phyloP scores from a whole-genome alignment of 2,113 vertebrate species.

The Ochotona princeps region DNA sequence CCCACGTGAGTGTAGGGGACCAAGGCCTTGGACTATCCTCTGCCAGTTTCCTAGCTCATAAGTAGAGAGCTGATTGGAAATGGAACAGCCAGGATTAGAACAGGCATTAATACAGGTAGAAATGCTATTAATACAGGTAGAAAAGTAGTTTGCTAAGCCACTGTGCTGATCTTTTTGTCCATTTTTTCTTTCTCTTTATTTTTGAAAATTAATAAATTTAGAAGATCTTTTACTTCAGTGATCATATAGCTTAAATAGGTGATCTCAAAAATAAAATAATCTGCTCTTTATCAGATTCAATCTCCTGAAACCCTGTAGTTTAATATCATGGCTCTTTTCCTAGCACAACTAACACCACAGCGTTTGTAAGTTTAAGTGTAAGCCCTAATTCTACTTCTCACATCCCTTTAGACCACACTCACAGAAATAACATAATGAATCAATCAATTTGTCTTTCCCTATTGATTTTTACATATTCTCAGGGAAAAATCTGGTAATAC shows the following conservation, averaged over 20 bases:
- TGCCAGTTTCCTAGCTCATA: too few species aligned
- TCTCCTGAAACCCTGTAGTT: not conserved
- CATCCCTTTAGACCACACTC: not conserved
- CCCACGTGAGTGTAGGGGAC: too few species aligned
- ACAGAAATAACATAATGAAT: not conserved
- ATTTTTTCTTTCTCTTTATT: constrained; percentile 3
- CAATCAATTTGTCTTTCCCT: not conserved
- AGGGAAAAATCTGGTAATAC: not conserved
- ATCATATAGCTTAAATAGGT: not conserved
- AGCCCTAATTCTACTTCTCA: not conserved
- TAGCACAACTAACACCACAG: not conserved
- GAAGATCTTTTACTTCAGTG: not conserved
- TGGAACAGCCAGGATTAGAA: too few species aligned
- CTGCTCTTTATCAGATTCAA: not conserved
- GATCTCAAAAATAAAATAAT: constrained; percentile 24
- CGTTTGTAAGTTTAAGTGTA: not conserved
- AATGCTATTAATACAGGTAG: too few species aligned
- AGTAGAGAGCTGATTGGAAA: too few species aligned
- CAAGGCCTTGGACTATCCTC: too few species aligned
- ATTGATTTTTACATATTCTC: constrained; percentile 37
- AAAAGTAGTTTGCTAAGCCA: too few species aligned
- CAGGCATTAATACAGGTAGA: too few species aligned
- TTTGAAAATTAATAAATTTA: not conserved
- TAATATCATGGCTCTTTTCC: not conserved
- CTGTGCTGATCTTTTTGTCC: not conserved